Evolutionary conservation across 2,888 invertebrate species (phyloP).

Genomic region (Drosophila monieri): DNA sequence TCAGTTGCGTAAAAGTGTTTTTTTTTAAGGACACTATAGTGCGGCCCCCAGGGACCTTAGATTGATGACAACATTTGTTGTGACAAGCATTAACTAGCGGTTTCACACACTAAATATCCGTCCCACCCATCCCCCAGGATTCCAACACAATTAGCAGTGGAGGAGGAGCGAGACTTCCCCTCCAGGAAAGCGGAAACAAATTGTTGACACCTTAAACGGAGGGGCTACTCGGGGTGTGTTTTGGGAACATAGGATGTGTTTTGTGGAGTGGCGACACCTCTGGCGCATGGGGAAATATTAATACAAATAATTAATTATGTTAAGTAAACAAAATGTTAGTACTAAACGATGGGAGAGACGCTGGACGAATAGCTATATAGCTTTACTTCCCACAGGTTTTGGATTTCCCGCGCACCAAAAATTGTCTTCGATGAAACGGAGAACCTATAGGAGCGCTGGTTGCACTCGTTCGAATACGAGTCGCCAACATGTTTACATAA

Average conservation of each 20-base stretch:
- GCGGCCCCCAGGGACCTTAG: slow-evolving; percentile 47
- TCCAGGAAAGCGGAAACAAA: slow-evolving; percentile 57
- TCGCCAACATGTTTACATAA: slow-evolving; percentile 80
- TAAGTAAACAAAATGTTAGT: slow-evolving; percentile 49
- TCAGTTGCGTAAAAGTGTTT: slow-evolving; percentile 50
- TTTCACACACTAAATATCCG: slow-evolving; percentile 63
- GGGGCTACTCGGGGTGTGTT: slow-evolving; percentile 19
- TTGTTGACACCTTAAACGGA: slow-evolving; percentile 59
- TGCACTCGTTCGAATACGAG: slow-evolving; percentile 63
- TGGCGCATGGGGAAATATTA: slow-evolving; percentile 53
- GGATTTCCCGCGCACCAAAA: slow-evolving; percentile 51
- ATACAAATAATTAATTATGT: slow-evolving; percentile 70
- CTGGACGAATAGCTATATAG: slow-evolving; percentile 53
- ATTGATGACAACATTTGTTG: slow-evolving; percentile 77
- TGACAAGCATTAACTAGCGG: slow-evolving; percentile 76
- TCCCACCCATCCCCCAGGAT: slow-evolving; percentile 4
- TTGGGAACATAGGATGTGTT: slow-evolving; percentile 3
- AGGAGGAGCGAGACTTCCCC: slow-evolving; percentile 10
- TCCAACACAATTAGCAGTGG: slow-evolving; percentile 49
- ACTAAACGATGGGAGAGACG: slow-evolving; percentile 17
- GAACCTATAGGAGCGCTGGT: slow-evolving; percentile 32
- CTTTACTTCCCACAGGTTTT: slow-evolving; percentile 77
- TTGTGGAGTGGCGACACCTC: background rate
- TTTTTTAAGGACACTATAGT: slow-evolving; percentile 49
- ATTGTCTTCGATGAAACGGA: slow-evolving; percentile 66